phyloP scores from a whole-genome alignment of 2,113 vertebrate genomes.

The Cebidichthys violaceus region DNA sequence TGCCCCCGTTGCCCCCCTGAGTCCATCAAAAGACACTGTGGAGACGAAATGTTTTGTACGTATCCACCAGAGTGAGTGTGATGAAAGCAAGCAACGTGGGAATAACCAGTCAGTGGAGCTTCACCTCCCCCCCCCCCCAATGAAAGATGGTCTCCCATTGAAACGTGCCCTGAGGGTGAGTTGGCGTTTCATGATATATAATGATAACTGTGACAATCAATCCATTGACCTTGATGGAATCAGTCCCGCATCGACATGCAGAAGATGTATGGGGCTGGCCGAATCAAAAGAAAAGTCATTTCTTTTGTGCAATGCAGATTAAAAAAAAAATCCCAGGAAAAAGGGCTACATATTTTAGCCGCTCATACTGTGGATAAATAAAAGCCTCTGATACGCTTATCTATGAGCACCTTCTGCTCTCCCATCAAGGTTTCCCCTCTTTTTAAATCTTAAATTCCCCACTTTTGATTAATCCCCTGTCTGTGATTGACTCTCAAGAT shows the following conservation, averaged over 20 bases:
- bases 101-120: conserved; percentile 4
- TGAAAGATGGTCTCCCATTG: conserved; percentile 35
- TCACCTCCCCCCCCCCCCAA: conserved; percentile 6
- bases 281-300: conserved; percentile 3
- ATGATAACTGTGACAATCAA: conserved; percentile 3
- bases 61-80: conserved; percentile 16
- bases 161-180: conserved; percentile 35
- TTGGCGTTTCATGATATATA: not conserved
- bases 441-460: conserved; percentile 7
- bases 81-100: conserved; percentile 32
- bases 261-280: not conserved
- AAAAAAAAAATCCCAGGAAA: not conserved
- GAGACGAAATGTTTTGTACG: conserved; percentile 12
- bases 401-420: conserved; percentile 10
- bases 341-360: not conserved
- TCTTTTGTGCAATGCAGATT: not conserved
- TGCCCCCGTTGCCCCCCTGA: conserved; percentile 18
- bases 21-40: conserved; percentile 1
- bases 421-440: not conserved
- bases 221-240: conserved; percentile 31
- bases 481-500: not conserved
- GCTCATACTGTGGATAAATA: not conserved
- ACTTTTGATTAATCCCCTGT: not conserved
- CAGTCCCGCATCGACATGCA: not conserved
- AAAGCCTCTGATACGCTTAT: conserved; percentile 10